phyloP scores from a whole-genome alignment of 2,113 vertebrate species.

The Ceyx cyanopectus region DNA sequence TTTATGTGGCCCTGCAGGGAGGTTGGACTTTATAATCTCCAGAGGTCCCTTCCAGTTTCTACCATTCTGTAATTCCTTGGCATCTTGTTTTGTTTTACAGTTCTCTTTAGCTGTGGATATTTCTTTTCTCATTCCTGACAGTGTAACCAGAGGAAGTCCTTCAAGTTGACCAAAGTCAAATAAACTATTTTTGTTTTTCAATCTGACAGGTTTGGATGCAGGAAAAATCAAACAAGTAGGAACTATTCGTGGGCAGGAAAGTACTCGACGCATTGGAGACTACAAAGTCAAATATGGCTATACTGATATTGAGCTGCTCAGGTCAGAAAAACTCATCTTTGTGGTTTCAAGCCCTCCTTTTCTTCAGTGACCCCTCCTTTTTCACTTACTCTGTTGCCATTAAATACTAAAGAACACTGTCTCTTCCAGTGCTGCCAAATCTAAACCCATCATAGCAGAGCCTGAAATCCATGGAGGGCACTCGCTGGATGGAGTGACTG shows the following conservation, averaged over 20 bases:
- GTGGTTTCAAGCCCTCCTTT: background rate
- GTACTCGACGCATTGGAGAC: slow-evolving; percentile 94
- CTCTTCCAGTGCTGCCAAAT: slow-evolving; percentile 85
- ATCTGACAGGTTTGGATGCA: slow-evolving; percentile 87
- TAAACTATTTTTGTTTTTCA: background rate
- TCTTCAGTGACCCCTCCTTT: background rate
- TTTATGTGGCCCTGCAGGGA: background rate
- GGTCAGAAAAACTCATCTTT: slow-evolving; percentile 77
- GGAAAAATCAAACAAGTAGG: slow-evolving; percentile 90
- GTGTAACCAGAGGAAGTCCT: background rate
- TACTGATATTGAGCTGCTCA: slow-evolving; percentile 92
- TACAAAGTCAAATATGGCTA: slow-evolving; percentile 95
- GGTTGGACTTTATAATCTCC: background rate
- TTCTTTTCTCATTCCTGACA: background rate
- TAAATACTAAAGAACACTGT: background rate
- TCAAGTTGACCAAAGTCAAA: background rate
- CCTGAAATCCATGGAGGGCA: slow-evolving; percentile 93
- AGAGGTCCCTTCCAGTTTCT: background rate
- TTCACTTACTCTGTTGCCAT: background rate
- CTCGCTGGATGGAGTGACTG: slow-evolving; percentile 87
- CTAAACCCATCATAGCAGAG: slow-evolving; percentile 90
- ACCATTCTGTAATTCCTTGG: background rate
- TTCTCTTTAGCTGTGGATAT: background rate
- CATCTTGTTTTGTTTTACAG: background rate
- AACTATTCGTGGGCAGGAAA: slow-evolving; percentile 90